Evolutionary conservation across 2,888 invertebrate genomes (phyloP), one percentile per base, ranked within the genome.

Genomic region (Hesperia comma): DNA sequence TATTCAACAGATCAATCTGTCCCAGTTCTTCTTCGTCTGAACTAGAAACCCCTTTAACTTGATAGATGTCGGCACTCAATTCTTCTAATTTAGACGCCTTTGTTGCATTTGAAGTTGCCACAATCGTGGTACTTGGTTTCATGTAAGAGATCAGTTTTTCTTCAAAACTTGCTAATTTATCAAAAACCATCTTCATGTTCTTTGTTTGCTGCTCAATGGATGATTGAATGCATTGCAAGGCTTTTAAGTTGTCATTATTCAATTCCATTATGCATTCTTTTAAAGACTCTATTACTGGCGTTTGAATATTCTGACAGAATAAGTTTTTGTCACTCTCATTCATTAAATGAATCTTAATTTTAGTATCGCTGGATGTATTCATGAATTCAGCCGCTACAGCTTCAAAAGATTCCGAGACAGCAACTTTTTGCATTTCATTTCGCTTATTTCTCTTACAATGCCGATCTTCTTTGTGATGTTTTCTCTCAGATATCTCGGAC

Each of bases 291-390:
- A 90, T 68, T n/a, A 92, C 75, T 1, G 92, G 90, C 19, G 74
- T 74, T 73, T 78, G 82, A 68, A 92, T 84, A 69, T 80, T 86
- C 63, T 91, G 87, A 69, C 77, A 82, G 33, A 92, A 80, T 41
- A 78, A 70, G 58, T 80, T 76, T 72, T 86, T 91, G 46, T 90
- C 90, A 69, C 77, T 79, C 14, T 87, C 86, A 62, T 87, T 87
- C 90, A 91, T 92, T 32, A 92, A 78, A 72, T 88, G 86, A 72
- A 90, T 81, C 84, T 91, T 91, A 67, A 91, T 86, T 71, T 80
- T 85, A 12, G 79, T 77, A 14, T 86, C 83, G 15, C 79, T 82
- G 49, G 73, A 66, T 17, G 74, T 68, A 21, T 81, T 76, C 46
- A 77, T 75, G n/a, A 80, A 71, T 75, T 88, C 87, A 1, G 83